A percentile compares a stretch with the other conserved stretches of the same genome.
These are phyloP conservation scores for Cyphomyrmex costatus DNA, from an alignment of 1,140 invertebrate genomes.

Conservation along the genomic window DNA sequence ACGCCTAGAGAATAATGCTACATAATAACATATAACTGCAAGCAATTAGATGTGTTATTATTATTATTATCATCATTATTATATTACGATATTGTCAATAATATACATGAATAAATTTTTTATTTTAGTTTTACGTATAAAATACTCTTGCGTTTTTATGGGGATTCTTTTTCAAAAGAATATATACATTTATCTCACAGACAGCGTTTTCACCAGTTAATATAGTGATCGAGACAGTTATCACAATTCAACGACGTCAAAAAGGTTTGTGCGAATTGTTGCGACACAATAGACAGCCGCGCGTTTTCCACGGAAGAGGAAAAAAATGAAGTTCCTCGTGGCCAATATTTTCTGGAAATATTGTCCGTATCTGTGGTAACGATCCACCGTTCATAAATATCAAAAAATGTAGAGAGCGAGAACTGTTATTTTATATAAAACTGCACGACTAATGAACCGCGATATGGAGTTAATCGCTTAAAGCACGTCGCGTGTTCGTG, in stretches of 20 bases:
- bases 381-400: slow-evolving; percentile 49
- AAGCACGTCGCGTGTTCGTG: slow-evolving; percentile 44
- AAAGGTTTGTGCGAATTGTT: slow-evolving; percentile 33
- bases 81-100: neutral
- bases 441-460: slow-evolving; percentile 54
- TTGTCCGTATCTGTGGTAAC: slow-evolving; percentile 39
- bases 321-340: slow-evolving; percentile 32
- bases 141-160: neutral
- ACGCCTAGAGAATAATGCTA: neutral
- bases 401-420: slow-evolving; percentile 36
- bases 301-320: slow-evolving; percentile 1
- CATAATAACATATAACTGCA: neutral
- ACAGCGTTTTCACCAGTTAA: slow-evolving; percentile 16
- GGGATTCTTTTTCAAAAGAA: neutral
- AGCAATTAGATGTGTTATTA: neutral
- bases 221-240: slow-evolving; percentile 44
- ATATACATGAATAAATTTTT: neutral
- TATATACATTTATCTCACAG: slow-evolving; percentile 16
- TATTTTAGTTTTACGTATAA: neutral
- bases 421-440: slow-evolving; percentile 51
- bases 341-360: slow-evolving; percentile 50
- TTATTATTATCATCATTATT: too few relatives aligned
- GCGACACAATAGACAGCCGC: slow-evolving; percentile 41
- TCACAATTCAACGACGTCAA: slow-evolving; percentile 37
- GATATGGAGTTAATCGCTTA: slow-evolving; percentile 53